A percentile compares a stretch with the other conserved stretches of the same genome.
These are phyloP conservation scores for Argyrosomus japonicus DNA, from an alignment of 2,113 vertebrate species.

Conservation along the genomic window DNA sequence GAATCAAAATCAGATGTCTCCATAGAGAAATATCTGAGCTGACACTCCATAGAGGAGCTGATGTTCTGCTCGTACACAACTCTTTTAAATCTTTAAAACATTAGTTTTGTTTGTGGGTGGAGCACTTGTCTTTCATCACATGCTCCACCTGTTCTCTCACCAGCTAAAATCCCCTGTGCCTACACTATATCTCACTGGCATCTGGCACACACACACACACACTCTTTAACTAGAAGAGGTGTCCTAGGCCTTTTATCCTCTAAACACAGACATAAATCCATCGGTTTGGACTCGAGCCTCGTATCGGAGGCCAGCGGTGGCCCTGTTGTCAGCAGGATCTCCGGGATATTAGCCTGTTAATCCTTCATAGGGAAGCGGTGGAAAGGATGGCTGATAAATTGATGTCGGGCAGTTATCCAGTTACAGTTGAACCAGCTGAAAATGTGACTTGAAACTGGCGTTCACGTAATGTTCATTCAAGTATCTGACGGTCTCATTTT, in stretches of 20 bases:
- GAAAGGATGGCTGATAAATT: conserved; percentile 20
- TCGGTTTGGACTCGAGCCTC: conserved; percentile 42
- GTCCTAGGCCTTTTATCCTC: conserved; percentile 70
- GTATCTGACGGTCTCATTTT: no score
- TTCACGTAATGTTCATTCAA: neutral
- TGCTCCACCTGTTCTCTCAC: conserved; percentile 45
- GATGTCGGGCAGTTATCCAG: neutral
- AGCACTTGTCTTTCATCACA: conserved; percentile 9
- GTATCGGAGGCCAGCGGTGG: neutral
- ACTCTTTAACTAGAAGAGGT: conserved; percentile 34
- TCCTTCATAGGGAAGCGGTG: conserved; percentile 35
- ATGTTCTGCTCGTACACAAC: neutral
- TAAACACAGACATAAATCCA: conserved; percentile 60
- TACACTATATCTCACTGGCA: conserved; percentile 49
- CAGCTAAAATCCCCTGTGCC: conserved; percentile 32
- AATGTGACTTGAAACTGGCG: neutral
- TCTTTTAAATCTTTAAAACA: conserved; percentile 23
- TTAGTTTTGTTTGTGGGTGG: conserved; percentile 5
- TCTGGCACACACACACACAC: conserved; percentile 48
- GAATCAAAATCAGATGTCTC: neutral
- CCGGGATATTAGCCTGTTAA: conserved; percentile 37
- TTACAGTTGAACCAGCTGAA: neutral
- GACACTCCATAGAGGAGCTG: neutral
- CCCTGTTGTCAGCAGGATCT: conserved; percentile 52
- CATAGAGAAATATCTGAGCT: neutral